A percentile compares a stretch with the other conserved stretches of the same genome.
Conservation (phyloP, 2,888 invertebrate species). For the Mythimna vitellina region DNA sequence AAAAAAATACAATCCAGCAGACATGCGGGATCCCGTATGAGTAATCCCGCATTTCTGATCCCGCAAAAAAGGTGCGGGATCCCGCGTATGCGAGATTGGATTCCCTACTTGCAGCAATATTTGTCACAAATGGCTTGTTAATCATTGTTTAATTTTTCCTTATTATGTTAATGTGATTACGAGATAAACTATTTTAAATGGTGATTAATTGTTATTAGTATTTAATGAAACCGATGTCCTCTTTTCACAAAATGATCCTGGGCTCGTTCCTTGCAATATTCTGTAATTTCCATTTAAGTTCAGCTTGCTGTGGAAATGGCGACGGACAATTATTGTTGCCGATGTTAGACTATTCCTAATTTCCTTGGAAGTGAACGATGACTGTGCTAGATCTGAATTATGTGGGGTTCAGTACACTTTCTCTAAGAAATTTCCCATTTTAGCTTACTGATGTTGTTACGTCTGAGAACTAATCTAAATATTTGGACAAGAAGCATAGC, state of each 20-base stretch:
- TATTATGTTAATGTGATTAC: constrained; percentile 34
- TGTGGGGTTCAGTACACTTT: constrained; percentile 39
- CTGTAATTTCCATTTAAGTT: constrained; percentile 40
- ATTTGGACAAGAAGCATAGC: constrained; percentile 13
- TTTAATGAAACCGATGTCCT: constrained; percentile 40
- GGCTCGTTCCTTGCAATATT: constrained; percentile 25
- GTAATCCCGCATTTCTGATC: too few species aligned
- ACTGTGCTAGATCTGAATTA: constrained; percentile 37
- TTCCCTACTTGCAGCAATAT: constrained; percentile 21
- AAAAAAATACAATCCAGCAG: too few species aligned
- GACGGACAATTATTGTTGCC: constrained; percentile 13
- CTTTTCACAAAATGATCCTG: constrained; percentile 27
- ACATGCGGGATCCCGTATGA: too few species aligned
- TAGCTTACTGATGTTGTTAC: constrained; percentile 20
- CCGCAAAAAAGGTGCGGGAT: too few species aligned
- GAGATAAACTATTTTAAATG: constrained; percentile 23
- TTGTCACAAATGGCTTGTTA: constrained; percentile 7
- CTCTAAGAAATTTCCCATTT: constrained; percentile 17
- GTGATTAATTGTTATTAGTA: constrained; percentile 27
- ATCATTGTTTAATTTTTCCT: constrained; percentile 2
- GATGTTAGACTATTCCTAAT: constrained; percentile 27
- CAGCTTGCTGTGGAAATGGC: constrained; percentile 2
- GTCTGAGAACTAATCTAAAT: constrained; percentile 26
- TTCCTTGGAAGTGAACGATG: constrained; percentile 24
- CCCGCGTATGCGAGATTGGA: too few species aligned